Evolutionary conservation across 2,888 invertebrate genomes (phyloP), one percentile per base, ranked within the genome.

Genomic region (Ecliptopera silaceata): DNA sequence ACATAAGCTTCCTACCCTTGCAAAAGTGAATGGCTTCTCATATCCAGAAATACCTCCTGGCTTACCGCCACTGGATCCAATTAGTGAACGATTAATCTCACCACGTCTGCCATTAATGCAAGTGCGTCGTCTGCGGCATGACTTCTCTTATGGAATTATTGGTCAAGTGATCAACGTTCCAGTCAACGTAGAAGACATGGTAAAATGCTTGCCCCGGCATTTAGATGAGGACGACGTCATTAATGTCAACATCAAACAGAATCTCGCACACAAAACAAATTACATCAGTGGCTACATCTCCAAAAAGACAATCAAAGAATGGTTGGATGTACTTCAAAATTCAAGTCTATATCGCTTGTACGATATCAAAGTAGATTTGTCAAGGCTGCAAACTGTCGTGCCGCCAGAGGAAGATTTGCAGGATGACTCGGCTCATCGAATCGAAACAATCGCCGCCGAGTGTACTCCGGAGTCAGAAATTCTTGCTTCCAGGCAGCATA

Each of bases 131-230:
- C 68, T 79, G 66, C 70, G 75, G 0, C 69, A 77, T 70, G 72
- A 76, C 42, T 61, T 60, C 51, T 63, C 64, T 64, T 74, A 72
- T 68, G 79, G 77, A 63, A 81, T 82, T 12, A 56, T 70, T 20
- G 80, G 76, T 0, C 80, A 84, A 75, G 70, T 81, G 49, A 83
- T 83, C 10, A 83, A 82, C 63, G 76, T 82, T 1, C 81, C 80
- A 57, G 74, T 77, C 3, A 26, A 70, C 56, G 77, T 75, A 45
- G 42, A 79, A 63, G 65, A 69, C 1, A 79, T 78, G 77, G 74
- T 78, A 46, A 68, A 74, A 66, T 60, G 59, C 6, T 70, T 82
- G 63, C 79, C 79, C 1, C 67, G 79, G 0, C 64, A 72, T 10
- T 39, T 81, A 43, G 58, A 77, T 53, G 79, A 79, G 59, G 79